Evolutionary conservation across 2,113 vertebrate genomes (phyloP), one percentile per base, ranked within the genome.

Genomic region (Laticauda colubrina): DNA sequence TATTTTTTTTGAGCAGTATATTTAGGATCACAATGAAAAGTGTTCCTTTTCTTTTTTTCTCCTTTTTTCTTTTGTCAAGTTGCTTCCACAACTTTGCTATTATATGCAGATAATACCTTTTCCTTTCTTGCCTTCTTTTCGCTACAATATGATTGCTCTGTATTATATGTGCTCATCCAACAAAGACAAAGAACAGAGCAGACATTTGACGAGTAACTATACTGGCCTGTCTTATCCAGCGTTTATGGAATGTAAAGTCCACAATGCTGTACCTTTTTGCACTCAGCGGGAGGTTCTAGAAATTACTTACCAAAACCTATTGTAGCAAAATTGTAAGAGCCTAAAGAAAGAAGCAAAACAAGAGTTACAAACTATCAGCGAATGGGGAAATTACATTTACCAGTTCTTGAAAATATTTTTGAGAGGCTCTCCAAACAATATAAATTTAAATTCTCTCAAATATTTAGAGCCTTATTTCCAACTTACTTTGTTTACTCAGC

Each of bases 401-500:
- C 24, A 59, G 54, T 43, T 89, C 12, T 48, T 89, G 43, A 26
- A 56, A 54, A 3, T 29, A 81, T 14, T 54, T 69, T 45, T 34
- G 53, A 69, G 39, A 69, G 15, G 48, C 8, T 90, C 12, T 18
- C 21, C 75, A 81, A 75, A 26, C 53, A 48, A 29, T 81, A 89
- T 11, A 81, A 57, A 89, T 91, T 51, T 29, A 61, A 87, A 61
- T 57, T 57, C 2, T 85, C 5, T 93, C 10, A 87, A 54, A 85
- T 87, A 6, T n/a, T 64, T 15, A 75, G 24, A 75, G 39, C 34
- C n/a, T 20, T 24, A 21, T 10, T 51, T 85, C 10, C 43, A 34
- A 26, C 85, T 87, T 90, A 23, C 29, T 90, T 48, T 21, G 91
- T 93, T 95, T 89, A 96, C 94, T 5, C 45, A 88, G 3, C 34